phyloP scores from a whole-genome alignment of 2,888 invertebrate genomes.

The Callimorpha dominula region DNA sequence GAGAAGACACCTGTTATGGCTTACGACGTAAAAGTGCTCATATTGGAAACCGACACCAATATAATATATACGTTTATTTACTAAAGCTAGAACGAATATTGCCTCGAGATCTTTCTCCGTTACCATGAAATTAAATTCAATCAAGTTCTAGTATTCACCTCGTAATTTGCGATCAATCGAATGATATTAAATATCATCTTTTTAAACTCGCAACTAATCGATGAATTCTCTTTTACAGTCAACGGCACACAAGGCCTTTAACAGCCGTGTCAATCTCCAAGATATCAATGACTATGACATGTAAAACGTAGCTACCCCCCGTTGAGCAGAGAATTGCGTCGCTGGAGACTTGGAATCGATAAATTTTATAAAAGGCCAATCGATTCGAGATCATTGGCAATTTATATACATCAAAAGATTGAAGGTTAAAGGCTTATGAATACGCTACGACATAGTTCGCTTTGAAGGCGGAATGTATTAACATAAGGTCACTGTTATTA shows the following conservation, averaged over 20 bases:
- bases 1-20: neutral
- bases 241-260: constrained; percentile 4
- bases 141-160: neutral
- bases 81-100: neutral
- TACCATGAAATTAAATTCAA: neutral
- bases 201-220: neutral
- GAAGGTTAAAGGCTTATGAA: constrained; percentile 3
- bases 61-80: neutral
- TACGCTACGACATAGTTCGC: neutral
- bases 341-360: neutral
- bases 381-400: constrained; percentile 14
- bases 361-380: constrained; percentile 9
- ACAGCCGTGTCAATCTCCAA: constrained; percentile 6
- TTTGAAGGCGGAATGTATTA: constrained; percentile 1
- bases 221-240: constrained; percentile 5
- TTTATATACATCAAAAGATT: constrained; percentile 11
- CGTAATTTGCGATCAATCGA: neutral
- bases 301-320: constrained; percentile 4
- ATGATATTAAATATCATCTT: neutral
- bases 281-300: constrained; percentile 6
- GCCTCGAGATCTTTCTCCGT: neutral
- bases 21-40: neutral
- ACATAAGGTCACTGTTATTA: neutral
- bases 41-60: neutral
- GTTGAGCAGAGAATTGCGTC: constrained; percentile 8